Base-by-base conservation (phyloP, 2,888 invertebrate genomes). In the Parasteatoda lunata region DNA sequence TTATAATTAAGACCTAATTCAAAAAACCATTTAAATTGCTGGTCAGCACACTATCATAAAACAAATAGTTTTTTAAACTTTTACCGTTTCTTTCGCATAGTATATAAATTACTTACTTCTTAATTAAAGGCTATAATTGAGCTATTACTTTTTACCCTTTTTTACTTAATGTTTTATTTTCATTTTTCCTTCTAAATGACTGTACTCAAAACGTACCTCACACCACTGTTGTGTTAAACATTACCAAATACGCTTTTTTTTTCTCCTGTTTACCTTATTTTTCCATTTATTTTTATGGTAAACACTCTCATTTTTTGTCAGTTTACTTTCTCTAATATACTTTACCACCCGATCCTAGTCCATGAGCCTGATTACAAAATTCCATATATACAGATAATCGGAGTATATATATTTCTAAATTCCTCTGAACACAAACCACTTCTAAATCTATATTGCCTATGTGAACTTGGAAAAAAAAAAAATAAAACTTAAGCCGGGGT, bases 311-410 rank as follows among this genome's bases (percentile, higher is more conserved):
- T 30, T 45, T 9, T 8, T 69, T 15, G 47, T 78, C 64, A 59
- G 54, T 15, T 54, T 65, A 45, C 59, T 48, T 52, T 30, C 70
- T 13, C 15, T 54, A 69, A 15, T 45, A 54, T 45, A 69, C n/a
- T 49, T 71, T 49, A 15, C 52, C 51, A 47, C 45, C 77, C 77
- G 71, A 68, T 78, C 75, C 51, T 75, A 78, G 79, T 73, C 64
- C 79, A 79, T 75, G 84, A 85, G 79, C 79, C 79, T 85, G 84
- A 85, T 85, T 85, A 85, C 84, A 75, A 85, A 85, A 85, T 79
- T 79, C 79, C 79, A 78, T 65, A 69, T 75, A 84, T 75, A 64
- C 69, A 78, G 84, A 84, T 84, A 84, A 84, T 84, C 84, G 84
- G 84, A 64, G 69, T 30, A 30, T 30, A 30, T 30, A 30, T 83